Percentiles rank a stretch among this genome's conserved stretches.
Conservation (phyloP, 2,113 vertebrate genomes). For the Miniopterus natalensis region DNA sequence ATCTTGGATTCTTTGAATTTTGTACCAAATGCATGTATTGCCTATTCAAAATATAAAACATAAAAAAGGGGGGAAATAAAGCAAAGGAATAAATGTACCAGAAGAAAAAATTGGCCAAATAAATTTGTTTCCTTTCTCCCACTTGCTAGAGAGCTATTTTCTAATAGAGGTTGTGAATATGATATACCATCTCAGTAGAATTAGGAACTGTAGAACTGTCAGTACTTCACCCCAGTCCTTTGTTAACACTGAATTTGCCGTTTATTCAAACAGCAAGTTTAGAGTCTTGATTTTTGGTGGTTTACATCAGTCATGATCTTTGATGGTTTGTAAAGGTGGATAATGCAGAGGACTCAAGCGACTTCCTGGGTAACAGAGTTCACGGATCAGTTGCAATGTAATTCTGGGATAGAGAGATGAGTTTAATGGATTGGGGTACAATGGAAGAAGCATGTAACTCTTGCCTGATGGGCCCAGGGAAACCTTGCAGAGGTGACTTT, state of each 20-base stretch:
- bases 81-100: background rate
- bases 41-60: constrained; percentile 46
- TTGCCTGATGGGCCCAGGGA: background rate
- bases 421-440: background rate
- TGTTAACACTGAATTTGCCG: background rate
- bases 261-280: background rate
- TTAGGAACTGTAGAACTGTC: background rate
- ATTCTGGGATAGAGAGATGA: background rate
- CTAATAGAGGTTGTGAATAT: background rate
- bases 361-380: background rate
- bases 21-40: background rate
- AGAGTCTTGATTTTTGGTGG: background rate
- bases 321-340: background rate
- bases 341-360: background rate
- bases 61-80: background rate
- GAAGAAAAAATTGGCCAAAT: background rate
- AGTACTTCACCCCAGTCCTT: background rate
- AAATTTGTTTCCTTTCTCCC: constrained; percentile 2
- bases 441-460: background rate
- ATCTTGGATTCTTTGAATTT: constrained; percentile 11
- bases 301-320: constrained; percentile 29
- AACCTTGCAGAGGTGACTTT: background rate
- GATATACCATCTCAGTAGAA: background rate
- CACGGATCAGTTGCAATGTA: background rate
- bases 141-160: constrained; percentile 37